Evolutionary conservation across 2,797 vertebrate species (phyloP), one percentile per base, ranked within the genome.

Genomic region (Pelobates cultripes): DNA sequence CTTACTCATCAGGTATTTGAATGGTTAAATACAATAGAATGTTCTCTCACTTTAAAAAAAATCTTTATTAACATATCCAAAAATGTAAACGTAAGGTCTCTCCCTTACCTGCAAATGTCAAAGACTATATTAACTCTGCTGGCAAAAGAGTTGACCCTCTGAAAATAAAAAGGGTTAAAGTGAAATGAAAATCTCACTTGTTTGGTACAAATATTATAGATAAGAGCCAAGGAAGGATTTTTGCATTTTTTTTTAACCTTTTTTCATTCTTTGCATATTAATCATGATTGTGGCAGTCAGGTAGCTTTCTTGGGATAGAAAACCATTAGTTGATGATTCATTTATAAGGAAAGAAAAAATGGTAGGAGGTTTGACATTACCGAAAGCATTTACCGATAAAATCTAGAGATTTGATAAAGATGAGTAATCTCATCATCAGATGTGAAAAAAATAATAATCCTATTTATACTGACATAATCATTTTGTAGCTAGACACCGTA

Each of bases 61-160:
- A 4, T 88, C 85, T 86, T 85, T 87, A 28, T 85, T 85, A 89
- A 88, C 87, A 88, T 89, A 87, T 87, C 86, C 66, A 89, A 79
- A 85, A 89, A 85, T 90, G 88, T 88, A 90, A 88, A 89, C 87
- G 68, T 86, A 81, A 88, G 88, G 86, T 85, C 85, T 88, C 87
- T 86, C 87, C 86, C 84, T 82, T 85, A 64, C 61, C 61, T 64
- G n/a, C 10, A 40, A 14, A n/a, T 61, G 13, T 61, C 5, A 61
- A 3, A 61, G 10, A 10, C 47, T 51, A 5, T 51, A 6, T 51
- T 87, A 90, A 85, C 28, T 43, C 66, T 68, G 5, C 43, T 42
- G 40, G 28, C 61, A 42, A 57, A 57, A 68, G 40, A 43, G 66
- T 42, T 43, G 12, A 64, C 17, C 15, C n/a, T 28, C n/a, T n/a